Conservation (phyloP, 2,113 vertebrate genomes). For the Gavia stellata region DNA sequence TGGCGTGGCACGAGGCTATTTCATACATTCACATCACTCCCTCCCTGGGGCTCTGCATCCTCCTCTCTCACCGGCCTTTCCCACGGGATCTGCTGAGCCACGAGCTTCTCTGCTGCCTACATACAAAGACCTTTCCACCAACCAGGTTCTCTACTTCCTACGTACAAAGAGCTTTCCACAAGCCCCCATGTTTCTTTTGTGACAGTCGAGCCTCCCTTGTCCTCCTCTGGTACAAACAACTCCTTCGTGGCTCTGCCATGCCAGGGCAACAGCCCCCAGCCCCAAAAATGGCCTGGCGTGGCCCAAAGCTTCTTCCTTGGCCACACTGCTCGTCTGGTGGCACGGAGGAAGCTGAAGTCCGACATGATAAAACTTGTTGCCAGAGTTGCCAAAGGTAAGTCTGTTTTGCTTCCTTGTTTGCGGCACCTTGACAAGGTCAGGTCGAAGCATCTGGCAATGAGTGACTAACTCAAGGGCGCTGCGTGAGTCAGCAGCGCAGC, state of each 20-base stretch:
- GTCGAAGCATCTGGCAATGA: conserved; percentile 27
- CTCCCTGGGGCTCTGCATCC: neutral
- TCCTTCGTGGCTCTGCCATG: fast-evolving
- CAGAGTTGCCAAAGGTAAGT: conserved; percentile 11
- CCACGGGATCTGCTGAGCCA: neutral
- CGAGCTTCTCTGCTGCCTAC: neutral
- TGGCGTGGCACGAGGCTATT: fast-evolving
- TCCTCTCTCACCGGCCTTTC: neutral
- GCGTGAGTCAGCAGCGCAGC: conserved; percentile 28
- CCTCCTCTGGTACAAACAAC: neutral
- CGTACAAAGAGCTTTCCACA: neutral
- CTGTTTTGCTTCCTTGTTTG: conserved; percentile 50
- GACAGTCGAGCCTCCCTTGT: neutral
- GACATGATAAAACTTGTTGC: conserved; percentile 4
- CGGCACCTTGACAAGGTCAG: conserved; percentile 34
- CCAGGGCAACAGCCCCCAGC: neutral
- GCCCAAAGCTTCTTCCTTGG: neutral
- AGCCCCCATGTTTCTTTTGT: neutral
- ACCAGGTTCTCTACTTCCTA: neutral
- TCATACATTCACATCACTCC: fast-evolving
- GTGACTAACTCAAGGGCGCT: conserved; percentile 22
- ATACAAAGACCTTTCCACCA: neutral
- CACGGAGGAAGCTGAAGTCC: neutral
- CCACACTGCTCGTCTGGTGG: neutral
- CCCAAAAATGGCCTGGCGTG: neutral